Evolutionary conservation across 2,797 vertebrate species (phyloP).

Genomic region (Myotis findleyi): DNA sequence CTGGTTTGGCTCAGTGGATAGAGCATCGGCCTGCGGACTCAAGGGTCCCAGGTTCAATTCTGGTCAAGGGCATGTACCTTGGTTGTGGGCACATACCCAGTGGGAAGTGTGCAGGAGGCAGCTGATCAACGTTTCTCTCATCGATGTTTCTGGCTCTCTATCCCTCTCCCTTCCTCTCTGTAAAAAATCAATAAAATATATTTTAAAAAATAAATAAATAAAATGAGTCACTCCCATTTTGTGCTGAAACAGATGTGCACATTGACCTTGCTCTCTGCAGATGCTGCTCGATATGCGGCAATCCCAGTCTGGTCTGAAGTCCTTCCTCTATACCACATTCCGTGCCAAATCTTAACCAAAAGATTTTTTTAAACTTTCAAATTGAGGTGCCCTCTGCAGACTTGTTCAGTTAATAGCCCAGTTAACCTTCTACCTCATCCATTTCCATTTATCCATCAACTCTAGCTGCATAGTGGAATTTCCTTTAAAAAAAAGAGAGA

Average conservation of each 20-base stretch:
- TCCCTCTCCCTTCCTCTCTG: too few relatives aligned
- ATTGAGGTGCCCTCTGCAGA: not conserved
- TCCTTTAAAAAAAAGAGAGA: not conserved
- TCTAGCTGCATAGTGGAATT: not conserved
- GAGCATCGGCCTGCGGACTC: too few relatives aligned
- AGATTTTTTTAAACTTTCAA: not conserved
- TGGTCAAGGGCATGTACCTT: too few relatives aligned
- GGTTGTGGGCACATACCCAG: too few relatives aligned
- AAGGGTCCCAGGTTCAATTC: too few relatives aligned
- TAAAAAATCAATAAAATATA: too few relatives aligned
- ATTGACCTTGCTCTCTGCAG: constrained; percentile 19
- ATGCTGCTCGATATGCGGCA: not conserved
- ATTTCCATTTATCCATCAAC: not conserved
- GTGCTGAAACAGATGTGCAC: constrained; percentile 4
- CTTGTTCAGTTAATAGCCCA: not conserved
- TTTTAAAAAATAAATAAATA: not conserved
- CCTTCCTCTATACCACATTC: not conserved
- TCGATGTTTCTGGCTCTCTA: too few relatives aligned
- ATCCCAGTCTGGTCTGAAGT: not conserved
- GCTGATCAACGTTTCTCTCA: too few relatives aligned
- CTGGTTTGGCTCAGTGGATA: too few relatives aligned
- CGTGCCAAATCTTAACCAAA: not conserved
- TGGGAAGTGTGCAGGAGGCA: too few relatives aligned
- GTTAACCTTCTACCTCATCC: not conserved
- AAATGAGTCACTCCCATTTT: not conserved